A percentile compares a stretch with the other conserved stretches of the same genome.
Conservation (phyloP, 2,113 vertebrate genomes). For the Leptodactylus fuscus region DNA sequence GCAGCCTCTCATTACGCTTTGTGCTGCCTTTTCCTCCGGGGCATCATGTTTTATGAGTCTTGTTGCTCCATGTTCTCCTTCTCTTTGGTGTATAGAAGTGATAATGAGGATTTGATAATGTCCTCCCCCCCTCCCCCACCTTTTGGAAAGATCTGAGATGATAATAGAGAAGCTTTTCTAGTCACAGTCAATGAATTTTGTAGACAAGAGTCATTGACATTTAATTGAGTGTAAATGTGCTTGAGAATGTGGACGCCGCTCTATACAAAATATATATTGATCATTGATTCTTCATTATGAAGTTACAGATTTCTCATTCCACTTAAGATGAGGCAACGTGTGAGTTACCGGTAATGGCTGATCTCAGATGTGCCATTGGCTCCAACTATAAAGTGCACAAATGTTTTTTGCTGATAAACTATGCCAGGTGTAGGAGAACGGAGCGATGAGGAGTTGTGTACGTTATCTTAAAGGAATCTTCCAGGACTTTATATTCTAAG, state of each 20-base stretch:
- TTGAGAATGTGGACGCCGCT: background rate
- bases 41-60: conserved; percentile 43
- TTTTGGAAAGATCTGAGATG: background rate
- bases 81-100: conserved; percentile 30
- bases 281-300: conserved; percentile 36
- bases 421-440: background rate
- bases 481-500: background rate
- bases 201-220: conserved; percentile 20
- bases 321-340: background rate
- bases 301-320: conserved; percentile 2
- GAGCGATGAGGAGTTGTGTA: background rate
- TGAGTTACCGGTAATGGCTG: background rate
- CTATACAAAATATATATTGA: conserved; percentile 45
- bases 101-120: conserved; percentile 38
- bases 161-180: conserved; percentile 5
- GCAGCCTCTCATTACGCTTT: background rate
- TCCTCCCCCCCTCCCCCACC: no score
- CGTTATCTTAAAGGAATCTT: background rate
- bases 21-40: conserved; percentile 14
- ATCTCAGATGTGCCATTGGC: background rate
- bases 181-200: conserved; percentile 27
- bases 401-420: background rate
- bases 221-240: conserved; percentile 39
- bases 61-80: conserved; percentile 14
- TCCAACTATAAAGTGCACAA: background rate